Percentiles rank a stretch among this genome's conserved stretches.
phyloP scores from a whole-genome alignment of 2,888 invertebrate genomes.

The Muschampia plurimacula region DNA sequence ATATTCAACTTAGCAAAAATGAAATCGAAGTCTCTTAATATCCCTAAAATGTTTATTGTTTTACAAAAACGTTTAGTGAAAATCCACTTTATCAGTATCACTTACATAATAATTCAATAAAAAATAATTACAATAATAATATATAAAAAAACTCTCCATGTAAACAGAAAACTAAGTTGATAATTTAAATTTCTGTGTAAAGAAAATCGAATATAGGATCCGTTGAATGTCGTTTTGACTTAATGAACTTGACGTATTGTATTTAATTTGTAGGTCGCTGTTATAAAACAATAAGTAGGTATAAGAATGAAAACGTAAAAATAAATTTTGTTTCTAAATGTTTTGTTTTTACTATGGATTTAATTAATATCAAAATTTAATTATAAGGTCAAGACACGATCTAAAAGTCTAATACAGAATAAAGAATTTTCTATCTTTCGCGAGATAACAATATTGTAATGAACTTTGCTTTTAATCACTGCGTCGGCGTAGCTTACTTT shows the following conservation, averaged over 20 bases:
- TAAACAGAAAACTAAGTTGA: too few relatives aligned
- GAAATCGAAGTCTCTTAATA: too few relatives aligned
- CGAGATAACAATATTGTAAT: constrained; percentile 14
- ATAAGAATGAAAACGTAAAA: background rate
- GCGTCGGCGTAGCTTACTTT: constrained; percentile 8
- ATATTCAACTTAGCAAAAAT: too few relatives aligned
- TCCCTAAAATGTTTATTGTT: too few relatives aligned
- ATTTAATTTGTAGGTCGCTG: background rate
- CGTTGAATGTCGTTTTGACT: too few relatives aligned
- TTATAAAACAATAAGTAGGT: background rate
- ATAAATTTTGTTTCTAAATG: background rate
- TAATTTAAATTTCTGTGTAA: too few relatives aligned
- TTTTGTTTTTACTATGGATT: background rate
- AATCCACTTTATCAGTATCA: too few relatives aligned
- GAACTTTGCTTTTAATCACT: constrained; percentile 10
- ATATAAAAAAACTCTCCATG: too few relatives aligned
- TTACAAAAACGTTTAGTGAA: too few relatives aligned
- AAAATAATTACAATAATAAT: too few relatives aligned
- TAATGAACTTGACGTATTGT: background rate
- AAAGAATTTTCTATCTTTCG: background rate
- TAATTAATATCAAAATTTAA: constrained; percentile 3
- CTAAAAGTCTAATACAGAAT: constrained; percentile 9
- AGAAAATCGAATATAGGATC: too few relatives aligned
- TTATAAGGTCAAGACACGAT: background rate
- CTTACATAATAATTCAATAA: too few relatives aligned